phyloP scores from a whole-genome alignment of 2,888 invertebrate species.

The Drosophila fulvimacula region DNA sequence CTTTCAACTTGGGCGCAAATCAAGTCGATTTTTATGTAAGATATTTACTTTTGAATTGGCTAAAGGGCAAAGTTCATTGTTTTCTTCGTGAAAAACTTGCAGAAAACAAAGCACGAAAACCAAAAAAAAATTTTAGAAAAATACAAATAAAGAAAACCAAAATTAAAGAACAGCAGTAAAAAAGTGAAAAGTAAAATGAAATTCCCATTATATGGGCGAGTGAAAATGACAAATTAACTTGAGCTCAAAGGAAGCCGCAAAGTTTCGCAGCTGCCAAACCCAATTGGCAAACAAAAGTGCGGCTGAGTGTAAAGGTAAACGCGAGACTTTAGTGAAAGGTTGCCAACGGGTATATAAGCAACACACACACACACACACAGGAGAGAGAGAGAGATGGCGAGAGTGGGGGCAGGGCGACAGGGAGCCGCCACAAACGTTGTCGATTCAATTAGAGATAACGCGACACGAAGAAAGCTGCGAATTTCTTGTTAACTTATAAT shows the following conservation, averaged over 20 bases:
- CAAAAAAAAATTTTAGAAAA: not conserved
- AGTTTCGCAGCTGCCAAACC: slow-evolving; percentile 62
- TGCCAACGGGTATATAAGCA: slow-evolving; percentile 32
- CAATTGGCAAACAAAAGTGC: slow-evolving; percentile 65
- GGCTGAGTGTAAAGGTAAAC: slow-evolving; percentile 62
- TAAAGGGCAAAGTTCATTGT: slow-evolving; percentile 62
- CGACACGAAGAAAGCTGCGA: slow-evolving; percentile 48
- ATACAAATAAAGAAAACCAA: slow-evolving; percentile 10
- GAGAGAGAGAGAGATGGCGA: not conserved
- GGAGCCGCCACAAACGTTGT: slow-evolving; percentile 27
- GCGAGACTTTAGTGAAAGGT: slow-evolving; percentile 56
- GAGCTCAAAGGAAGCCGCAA: slow-evolving; percentile 68
- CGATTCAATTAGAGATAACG: slow-evolving; percentile 57
- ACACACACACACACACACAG: slow-evolving; percentile 4
- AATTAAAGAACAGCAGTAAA: slow-evolving; percentile 15
- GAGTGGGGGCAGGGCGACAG: not conserved
- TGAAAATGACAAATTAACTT: slow-evolving; percentile 78
- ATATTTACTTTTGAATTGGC: slow-evolving; percentile 59
- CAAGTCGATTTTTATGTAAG: slow-evolving; percentile 59
- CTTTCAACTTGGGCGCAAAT: slow-evolving; percentile 50
- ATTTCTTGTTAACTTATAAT: slow-evolving; percentile 47
- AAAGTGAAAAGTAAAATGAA: slow-evolving; percentile 40
- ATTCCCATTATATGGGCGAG: slow-evolving; percentile 74
- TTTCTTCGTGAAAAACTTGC: slow-evolving; percentile 40
- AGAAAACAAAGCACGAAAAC: not conserved